Base-by-base conservation (phyloP, 1,140 invertebrate species). In the Cydia fagiglandana region DNA sequence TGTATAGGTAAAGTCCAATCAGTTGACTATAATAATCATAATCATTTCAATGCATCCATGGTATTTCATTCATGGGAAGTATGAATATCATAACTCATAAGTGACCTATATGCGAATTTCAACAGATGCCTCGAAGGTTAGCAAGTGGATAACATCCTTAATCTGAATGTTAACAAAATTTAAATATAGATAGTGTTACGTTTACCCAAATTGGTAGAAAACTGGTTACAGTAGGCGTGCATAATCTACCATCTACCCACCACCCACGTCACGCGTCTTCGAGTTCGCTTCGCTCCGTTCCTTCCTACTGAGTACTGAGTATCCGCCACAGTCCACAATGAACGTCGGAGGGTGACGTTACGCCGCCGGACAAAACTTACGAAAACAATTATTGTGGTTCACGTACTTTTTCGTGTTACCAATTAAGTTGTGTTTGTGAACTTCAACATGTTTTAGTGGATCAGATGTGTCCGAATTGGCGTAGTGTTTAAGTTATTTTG, bases 391-490 rank as follows among this genome's bases (percentile, higher is more conserved):
- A 80, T 78, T 86, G 74, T 82, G 80, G 86, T 86, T 81, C 79
- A 84, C 82, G 78, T 84, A 81, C 80, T 75, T 79, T 85, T 90
- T 85, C 45, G 77, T 84, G 84, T 82, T 81, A 83, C 82, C 82
- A 81, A 75, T 75, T 79, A 61, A 68, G 74, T 85, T 81, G 74
- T 77, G 75, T 73, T 79, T 73, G 74, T 70, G 17, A 76, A 76
- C 79, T 86, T 78, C 82, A 89, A 80, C 75, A 89, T 90, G 88
- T 85, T 77, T 86, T 85, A 82, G 66, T 80, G 77, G 38, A 75
- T 61, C 50, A 74, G 74, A 75, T 73, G 83, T 80, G 81, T 83
- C 81, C 34, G 78, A 73, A 79, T 80, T 61, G 50, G 74, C 78
- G 80, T 84, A 79, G 75, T 81, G 86, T 84, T 79, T 81, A 77